Evolutionary conservation across 2,888 invertebrate genomes (phyloP).

Genomic region (Athalia circularis): DNA sequence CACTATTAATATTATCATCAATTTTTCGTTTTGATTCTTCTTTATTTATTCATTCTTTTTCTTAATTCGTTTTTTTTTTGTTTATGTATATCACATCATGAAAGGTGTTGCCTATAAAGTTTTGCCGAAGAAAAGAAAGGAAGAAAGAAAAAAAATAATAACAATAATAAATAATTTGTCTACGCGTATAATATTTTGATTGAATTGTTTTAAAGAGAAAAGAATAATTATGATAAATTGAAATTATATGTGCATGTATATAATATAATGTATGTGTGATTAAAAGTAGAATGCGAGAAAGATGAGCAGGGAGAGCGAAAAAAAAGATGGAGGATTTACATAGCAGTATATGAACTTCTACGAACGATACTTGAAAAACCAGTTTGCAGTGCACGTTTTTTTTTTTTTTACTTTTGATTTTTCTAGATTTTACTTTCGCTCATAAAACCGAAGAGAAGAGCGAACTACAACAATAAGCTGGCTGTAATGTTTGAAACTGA

Average conservation of each 20-base stretch:
- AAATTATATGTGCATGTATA: too few species aligned
- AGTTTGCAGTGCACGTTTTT: slow-evolving; percentile 64
- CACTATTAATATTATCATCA: not conserved
- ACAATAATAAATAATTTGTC: too few species aligned
- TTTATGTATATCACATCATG: too few species aligned
- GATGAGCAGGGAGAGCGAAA: not conserved
- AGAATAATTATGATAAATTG: not conserved
- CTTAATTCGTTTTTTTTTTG: not conserved
- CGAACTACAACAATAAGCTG: slow-evolving; percentile 49
- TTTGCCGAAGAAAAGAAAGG: too few species aligned
- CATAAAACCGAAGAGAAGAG: slow-evolving; percentile 67
- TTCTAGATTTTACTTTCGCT: slow-evolving; percentile 68
- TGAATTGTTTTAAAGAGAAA: not conserved
- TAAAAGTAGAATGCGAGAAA: not conserved
- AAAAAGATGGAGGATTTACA: not conserved
- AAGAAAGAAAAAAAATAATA: too few species aligned
- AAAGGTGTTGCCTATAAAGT: too few species aligned
- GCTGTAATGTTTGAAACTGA: slow-evolving; percentile 49
- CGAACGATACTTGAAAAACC: slow-evolving; percentile 67
- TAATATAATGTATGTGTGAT: not conserved
- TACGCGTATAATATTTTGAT: too few species aligned
- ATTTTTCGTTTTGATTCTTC: not conserved
- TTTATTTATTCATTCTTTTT: not conserved
- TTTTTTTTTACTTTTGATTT: slow-evolving; percentile 56
- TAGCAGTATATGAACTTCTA: not conserved